Percentiles rank a stretch among this genome's conserved stretches.
Conservation (phyloP, 2,797 vertebrate species). For the Vultur gryphus region DNA sequence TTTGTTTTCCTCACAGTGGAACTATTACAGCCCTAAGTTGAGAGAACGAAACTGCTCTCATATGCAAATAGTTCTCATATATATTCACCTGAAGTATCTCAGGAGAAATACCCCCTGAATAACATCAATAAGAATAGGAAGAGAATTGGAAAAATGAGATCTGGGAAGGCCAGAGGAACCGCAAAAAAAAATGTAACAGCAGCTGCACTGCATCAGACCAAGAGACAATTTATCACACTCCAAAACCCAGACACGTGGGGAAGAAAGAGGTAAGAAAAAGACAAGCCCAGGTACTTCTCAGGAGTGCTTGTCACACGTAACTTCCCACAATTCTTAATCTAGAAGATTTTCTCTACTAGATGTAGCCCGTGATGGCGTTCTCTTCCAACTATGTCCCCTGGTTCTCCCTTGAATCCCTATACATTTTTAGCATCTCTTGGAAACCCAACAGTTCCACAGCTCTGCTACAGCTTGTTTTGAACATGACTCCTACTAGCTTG, state of each 20-base stretch:
- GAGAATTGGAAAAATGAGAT: background rate
- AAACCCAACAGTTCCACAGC: background rate
- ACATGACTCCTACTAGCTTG: background rate
- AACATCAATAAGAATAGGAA: background rate
- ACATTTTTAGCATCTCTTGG: too few species aligned
- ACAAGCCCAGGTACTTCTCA: background rate
- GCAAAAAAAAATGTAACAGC: fast-evolving
- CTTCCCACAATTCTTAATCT: background rate
- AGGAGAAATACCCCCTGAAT: background rate
- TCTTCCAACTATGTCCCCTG: background rate
- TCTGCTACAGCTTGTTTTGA: background rate
- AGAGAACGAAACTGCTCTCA: background rate
- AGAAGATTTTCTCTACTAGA: background rate
- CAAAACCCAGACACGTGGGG: background rate
- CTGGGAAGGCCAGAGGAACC: background rate
- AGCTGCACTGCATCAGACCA: background rate
- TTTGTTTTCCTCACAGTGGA: background rate
- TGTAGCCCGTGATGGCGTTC: background rate
- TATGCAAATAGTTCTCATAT: background rate
- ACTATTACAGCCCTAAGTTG: background rate
- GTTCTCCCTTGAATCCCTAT: background rate
- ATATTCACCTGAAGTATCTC: background rate
- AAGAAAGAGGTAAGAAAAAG: background rate
- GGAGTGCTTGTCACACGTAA: fast-evolving
- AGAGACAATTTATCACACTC: fast-evolving